These are phyloP conservation scores for Semotilus atromaculatus DNA, from an alignment of 2,797 vertebrate genomes.

Conservation along the genomic window DNA sequence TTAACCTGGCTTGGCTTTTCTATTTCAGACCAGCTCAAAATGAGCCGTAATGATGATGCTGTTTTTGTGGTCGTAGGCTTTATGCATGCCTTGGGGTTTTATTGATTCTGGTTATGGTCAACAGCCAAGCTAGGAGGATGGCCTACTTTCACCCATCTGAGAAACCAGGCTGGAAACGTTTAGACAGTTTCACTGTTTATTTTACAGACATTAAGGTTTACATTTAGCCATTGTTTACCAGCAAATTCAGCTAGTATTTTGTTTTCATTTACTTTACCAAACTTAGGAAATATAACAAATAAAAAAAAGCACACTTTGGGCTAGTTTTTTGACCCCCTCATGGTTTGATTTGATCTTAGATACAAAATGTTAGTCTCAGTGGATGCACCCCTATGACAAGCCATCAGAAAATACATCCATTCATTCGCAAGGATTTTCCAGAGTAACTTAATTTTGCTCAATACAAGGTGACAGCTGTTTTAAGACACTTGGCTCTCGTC, in stretches of 20 bases:
- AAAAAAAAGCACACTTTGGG: not conserved
- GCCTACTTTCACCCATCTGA: conserved; percentile 37
- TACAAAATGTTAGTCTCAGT: not conserved
- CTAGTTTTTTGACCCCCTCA: not conserved
- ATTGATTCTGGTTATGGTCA: conserved; percentile 76
- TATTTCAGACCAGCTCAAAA: conserved; percentile 69
- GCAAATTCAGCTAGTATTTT: not conserved
- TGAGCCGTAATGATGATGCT: conserved; percentile 71
- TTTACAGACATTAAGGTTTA: not conserved
- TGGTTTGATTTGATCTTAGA: not conserved
- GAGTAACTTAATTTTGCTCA: conserved; percentile 32
- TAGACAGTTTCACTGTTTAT: not conserved
- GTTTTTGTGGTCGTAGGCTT: conserved; percentile 73
- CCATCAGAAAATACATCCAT: conserved; percentile 8
- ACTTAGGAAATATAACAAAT: not conserved
- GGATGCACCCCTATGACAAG: not conserved
- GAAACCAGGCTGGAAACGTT: conserved; percentile 1
- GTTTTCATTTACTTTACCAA: not conserved
- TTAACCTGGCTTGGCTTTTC: conserved; percentile 67
- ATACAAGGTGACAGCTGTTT: conserved; percentile 22
- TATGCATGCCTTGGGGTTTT: conserved; percentile 72
- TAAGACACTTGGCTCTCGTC: conserved; percentile 17
- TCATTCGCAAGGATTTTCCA: conserved; percentile 31
- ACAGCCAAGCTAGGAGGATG: conserved; percentile 61
- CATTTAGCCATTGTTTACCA: not conserved